Percentiles rank a stretch among this genome's conserved stretches.
These are phyloP conservation scores for Oscheius myriophilus DNA, from an alignment of 2,888 invertebrate species.

Conservation along the genomic window DNA sequence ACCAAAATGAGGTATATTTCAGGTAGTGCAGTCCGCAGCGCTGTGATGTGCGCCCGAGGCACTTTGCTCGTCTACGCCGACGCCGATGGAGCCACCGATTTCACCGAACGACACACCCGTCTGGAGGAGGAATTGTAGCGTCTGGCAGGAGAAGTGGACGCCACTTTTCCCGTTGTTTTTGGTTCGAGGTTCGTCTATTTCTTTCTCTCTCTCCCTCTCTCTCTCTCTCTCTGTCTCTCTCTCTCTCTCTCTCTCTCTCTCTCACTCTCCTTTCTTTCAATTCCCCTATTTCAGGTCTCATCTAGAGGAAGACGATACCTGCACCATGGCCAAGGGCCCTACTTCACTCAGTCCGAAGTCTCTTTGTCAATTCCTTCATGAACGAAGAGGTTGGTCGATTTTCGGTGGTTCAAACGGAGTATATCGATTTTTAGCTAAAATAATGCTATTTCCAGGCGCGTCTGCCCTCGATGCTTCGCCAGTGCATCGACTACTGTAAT, in stretches of 20 bases:
- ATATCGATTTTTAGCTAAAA: neutral
- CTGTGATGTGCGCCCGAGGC: conserved; percentile 88
- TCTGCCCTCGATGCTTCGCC: conserved; percentile 83
- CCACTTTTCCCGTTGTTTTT: conserved; percentile 56
- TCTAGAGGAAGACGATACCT: conserved; percentile 84
- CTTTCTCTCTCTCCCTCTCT: conserved; percentile 2
- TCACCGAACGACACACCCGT: conserved; percentile 82
- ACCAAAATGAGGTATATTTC: neutral
- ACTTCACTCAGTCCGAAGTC: neutral
- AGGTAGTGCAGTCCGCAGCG: conserved; percentile 88
- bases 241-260: too few species aligned
- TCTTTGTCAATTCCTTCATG: too few species aligned
- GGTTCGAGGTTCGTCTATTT: conserved; percentile 44
- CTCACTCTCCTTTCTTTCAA: too few species aligned
- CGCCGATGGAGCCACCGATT: too few species aligned
- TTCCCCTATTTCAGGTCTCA: conserved; percentile 78
- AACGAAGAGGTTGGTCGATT: too few species aligned
- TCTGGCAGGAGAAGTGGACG: conserved; percentile 61
- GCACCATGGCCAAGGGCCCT: neutral
- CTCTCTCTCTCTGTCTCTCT: too few species aligned
- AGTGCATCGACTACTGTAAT: conserved; percentile 60
- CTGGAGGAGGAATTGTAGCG: conserved; percentile 79
- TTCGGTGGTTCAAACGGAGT: too few species aligned
- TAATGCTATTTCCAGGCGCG: conserved; percentile 29
- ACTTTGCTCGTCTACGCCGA: conserved; percentile 91